Evolutionary conservation across 1,140 invertebrate species (phyloP).

Genomic region (Drepana arcuata): DNA sequence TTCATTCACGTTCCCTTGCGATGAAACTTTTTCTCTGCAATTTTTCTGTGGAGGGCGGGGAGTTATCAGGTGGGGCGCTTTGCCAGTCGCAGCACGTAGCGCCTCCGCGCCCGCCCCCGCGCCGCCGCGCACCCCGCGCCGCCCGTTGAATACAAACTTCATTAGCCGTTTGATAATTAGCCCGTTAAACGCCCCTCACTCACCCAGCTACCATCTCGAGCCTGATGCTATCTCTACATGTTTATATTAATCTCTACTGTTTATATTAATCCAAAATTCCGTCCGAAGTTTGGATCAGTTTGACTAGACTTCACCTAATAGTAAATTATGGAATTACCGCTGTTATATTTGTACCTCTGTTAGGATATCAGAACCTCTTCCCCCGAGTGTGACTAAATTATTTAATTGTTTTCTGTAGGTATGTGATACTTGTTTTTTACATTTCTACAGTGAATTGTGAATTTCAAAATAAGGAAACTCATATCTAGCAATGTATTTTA

Average conservation of each 20-base stretch:
- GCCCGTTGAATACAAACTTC: constrained; percentile 70
- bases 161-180: constrained; percentile 73
- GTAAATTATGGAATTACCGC: too few species aligned
- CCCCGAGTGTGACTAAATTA: too few species aligned
- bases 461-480: too few species aligned
- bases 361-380: too few species aligned
- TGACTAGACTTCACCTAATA: too few species aligned
- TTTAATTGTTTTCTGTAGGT: too few species aligned
- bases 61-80: constrained; percentile 65
- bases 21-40: constrained; percentile 72
- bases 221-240: too few species aligned
- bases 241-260: constrained; percentile 39
- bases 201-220: constrained; percentile 47
- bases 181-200: constrained; percentile 69
- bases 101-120: constrained; percentile 33
- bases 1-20: constrained; percentile 70
- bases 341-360: too few species aligned
- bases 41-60: constrained; percentile 67
- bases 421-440: too few species aligned
- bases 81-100: constrained; percentile 64
- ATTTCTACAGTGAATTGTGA: too few species aligned
- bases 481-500: too few species aligned
- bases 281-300: too few species aligned
- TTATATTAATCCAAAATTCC: constrained; percentile 5
- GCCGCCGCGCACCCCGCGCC: constrained; percentile 39